Base-by-base conservation (phyloP, 2,797 vertebrate species). In the Scleropages formosus region DNA sequence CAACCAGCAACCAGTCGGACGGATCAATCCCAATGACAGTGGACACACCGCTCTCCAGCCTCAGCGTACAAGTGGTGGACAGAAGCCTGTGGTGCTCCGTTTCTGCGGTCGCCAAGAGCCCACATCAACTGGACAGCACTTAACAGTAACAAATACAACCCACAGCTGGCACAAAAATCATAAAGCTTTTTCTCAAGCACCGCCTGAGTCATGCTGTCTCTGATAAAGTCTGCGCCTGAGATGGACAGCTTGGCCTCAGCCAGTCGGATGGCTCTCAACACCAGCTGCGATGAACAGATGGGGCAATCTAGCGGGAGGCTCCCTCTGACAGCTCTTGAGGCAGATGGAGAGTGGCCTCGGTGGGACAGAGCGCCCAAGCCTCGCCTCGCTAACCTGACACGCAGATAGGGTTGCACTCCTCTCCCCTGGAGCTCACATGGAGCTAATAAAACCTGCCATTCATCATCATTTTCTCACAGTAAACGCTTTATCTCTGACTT, bases 401-500 rank as follows among this genome's bases (percentile, higher is more conserved):
- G 20, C 58, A 26, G 74, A 73, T 77, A 64, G 73, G 60, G 61
- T 77, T 76, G 71, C 75, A 9, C 46, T 75, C 74, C 59, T 39
- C 73, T 67, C 79, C 62, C 44, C 16, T 12, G 71, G 76, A 65
- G 67, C 31, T 51, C 12, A 3, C 46, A 47, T n/a, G 53, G 78
- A 68, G 76, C 76, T 80, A 78, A 81, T 76, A 73, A 78, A 60
- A 68, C 64, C 27, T 64, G 71, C 75, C 76, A 78, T 79, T 61
- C 80, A 68, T 82, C 80, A 79, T 76, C 70, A 69, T 77, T 77
- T 79, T 71, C 80, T 77, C 80, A 66, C 72, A 70, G 76, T 75
- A 80, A 80, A 77, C 74, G 77, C 78, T 79, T 78, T 44, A 80
- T 80, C 78, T 27, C 77, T 82, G 68, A 81, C 73, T 68, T 79